phyloP scores from a whole-genome alignment of 2,113 vertebrate species.

The Laticauda colubrina region DNA sequence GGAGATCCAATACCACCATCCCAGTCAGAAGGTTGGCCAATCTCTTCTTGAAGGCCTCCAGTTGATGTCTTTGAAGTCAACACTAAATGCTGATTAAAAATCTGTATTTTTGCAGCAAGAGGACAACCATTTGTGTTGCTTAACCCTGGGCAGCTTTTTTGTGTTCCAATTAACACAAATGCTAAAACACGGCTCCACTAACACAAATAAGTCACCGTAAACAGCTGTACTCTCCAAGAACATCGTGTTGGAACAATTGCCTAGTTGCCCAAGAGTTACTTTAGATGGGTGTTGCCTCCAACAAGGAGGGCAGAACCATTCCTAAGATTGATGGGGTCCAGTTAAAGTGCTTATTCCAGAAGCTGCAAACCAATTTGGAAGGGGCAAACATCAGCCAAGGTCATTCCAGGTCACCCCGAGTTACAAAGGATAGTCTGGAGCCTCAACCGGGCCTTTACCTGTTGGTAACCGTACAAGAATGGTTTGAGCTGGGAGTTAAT shows the following conservation, averaged over 20 bases:
- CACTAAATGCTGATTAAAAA: background rate
- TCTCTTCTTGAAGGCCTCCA: background rate
- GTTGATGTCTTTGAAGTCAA: background rate
- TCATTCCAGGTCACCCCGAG: background rate
- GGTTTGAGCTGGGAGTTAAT: background rate
- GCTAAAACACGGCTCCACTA: background rate
- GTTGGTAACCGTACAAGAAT: background rate
- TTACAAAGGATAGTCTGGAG: too few species aligned
- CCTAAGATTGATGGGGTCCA: too few species aligned
- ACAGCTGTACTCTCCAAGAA: background rate
- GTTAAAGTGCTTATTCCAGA: background rate
- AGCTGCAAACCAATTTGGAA: background rate
- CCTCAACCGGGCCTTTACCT: too few species aligned
- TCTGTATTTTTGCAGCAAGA: background rate
- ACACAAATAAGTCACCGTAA: background rate
- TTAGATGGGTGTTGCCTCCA: background rate
- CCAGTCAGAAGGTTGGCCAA: background rate
- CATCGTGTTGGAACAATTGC: background rate
- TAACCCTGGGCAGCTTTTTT: background rate
- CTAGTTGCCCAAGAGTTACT: background rate
- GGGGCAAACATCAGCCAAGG: background rate
- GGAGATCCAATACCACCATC: background rate
- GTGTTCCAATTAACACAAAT: background rate
- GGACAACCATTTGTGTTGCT: background rate
- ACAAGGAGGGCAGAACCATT: background rate